Evolutionary conservation across 2,797 vertebrate genomes (phyloP).

Genomic region (Brachyrhaphis roseni): DNA sequence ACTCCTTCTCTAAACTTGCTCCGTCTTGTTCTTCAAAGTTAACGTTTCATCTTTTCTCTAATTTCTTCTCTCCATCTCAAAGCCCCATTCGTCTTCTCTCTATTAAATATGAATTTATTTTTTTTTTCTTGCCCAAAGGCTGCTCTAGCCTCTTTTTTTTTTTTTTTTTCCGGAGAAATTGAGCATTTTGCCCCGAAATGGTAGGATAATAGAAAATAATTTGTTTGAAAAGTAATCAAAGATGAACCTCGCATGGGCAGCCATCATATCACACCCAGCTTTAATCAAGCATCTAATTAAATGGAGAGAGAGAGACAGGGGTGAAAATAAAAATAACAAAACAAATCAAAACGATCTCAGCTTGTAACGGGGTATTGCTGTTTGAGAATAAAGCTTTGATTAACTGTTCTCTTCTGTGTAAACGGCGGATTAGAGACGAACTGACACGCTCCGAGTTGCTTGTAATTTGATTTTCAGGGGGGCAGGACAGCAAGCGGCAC

Average conservation of each 20-base stretch:
- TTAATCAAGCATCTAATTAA: conserved; percentile 74
- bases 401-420: conserved; percentile 51
- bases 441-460: conserved; percentile 30
- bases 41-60: not conserved
- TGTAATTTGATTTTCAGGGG: conserved; percentile 52
- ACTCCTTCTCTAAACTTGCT: not conserved
- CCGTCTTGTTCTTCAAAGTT: not conserved
- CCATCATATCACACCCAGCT: conserved; percentile 19
- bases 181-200: conserved; percentile 44
- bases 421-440: conserved; percentile 51
- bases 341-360: conserved; percentile 54
- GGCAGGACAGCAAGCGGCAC: conserved; percentile 19
- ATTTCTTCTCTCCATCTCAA: conserved; percentile 1
- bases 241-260: conserved; percentile 34
- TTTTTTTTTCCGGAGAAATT: not conserved
- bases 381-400: conserved; percentile 52
- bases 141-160: not conserved
- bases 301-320: conserved; percentile 17
- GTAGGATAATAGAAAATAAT: conserved; percentile 52
- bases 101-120: not conserved
- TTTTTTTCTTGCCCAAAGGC: not conserved
- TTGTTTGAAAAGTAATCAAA: conserved; percentile 63
- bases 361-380: conserved; percentile 52
- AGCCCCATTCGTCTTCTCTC: not conserved
- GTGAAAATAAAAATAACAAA: conserved; percentile 14